Base-by-base conservation (phyloP, 2,888 invertebrate species). In the Protophormia terraenovae region DNA sequence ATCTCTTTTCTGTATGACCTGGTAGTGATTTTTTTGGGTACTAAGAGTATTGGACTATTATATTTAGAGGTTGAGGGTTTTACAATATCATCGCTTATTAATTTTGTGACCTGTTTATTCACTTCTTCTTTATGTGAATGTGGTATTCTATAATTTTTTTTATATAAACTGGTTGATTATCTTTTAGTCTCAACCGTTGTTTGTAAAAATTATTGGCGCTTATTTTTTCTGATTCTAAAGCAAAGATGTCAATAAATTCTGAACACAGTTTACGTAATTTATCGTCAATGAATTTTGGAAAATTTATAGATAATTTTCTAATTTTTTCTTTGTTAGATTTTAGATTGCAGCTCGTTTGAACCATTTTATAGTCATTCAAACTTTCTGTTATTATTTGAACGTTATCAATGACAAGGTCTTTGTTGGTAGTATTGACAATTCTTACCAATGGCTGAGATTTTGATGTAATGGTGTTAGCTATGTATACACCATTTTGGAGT, bases 11-110 rank as follows among this genome's bases (percentile, higher is more conserved):
- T 64, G 41, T n/a, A n/a, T n/a, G 7, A 14, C 69, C 22, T 14
- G 4, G 27, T 45, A 47, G 2, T 2, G 6, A 35, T 41, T 71
- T 71, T 22, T 38, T 71, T 71, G 2, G 55, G 55, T 0, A 55
- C 55, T 38, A 71, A 14, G 10, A 71, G 16, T 7, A 71, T 3
- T 14, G 71, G 71, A 41, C 22, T 67, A 67, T 67, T 67, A 19
- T 41, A 38, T 3, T 41, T 6, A n/a, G 66, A 45, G 4, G 5
- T 3, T 10, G 16, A 19, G 3, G 66, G 41, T 14, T 66, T 45
- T 2, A 66, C 14, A 3, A 71, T 22, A 53, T 71, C 14, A 16
- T 71, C 29, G 6, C 24, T 2, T n/a, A 79, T 35, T 16, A 72
- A 16, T 19, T 69, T 47, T 3, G 47, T 8, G 7, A 77, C 55